Evolutionary conservation across 2,888 invertebrate genomes (phyloP).

Genomic region (Sphaerophoria rueppellii): DNA sequence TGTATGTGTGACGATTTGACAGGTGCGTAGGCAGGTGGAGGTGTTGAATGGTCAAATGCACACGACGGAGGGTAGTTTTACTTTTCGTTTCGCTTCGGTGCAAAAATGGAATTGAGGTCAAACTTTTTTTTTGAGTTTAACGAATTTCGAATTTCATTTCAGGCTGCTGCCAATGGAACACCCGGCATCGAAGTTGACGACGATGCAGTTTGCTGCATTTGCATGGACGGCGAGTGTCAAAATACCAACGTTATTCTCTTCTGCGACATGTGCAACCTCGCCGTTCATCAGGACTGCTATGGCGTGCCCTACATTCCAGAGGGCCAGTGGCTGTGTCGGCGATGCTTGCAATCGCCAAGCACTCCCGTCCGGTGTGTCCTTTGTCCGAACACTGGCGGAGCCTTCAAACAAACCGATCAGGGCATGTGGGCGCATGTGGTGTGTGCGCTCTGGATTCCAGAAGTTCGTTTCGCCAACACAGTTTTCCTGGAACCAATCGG

Average conservation of each 20-base stretch:
- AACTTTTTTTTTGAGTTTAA: too few relatives aligned
- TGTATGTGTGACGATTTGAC: too few relatives aligned
- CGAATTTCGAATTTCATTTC: conserved; percentile 23
- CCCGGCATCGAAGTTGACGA: conserved; percentile 94
- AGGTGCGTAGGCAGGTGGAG: too few relatives aligned
- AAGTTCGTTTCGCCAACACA: conserved; percentile 98
- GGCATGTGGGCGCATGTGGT: conserved; percentile 99
- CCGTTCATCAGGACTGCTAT: conserved; percentile 99
- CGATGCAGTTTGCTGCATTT: conserved; percentile 99
- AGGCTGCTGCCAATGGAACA: conserved; percentile 88
- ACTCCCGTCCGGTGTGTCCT: conserved; percentile 98
- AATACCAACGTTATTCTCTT: conserved; percentile 99
- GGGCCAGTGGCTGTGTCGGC: conserved; percentile 98
- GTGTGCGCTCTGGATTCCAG: conserved; percentile 99
- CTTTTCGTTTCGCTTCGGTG: too few relatives aligned
- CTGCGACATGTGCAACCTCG: conserved; percentile 99
- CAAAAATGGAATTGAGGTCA: too few relatives aligned
- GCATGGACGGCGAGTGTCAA: conserved; percentile 99
- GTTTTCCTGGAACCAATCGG: conserved; percentile 98
- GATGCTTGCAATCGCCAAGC: conserved; percentile 98
- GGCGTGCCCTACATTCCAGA: conserved; percentile 97
- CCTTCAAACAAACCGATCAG: conserved; percentile 98
- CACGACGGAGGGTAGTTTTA: too few relatives aligned
- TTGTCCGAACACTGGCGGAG: conserved; percentile 98
- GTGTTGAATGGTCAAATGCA: too few relatives aligned